A percentile compares a stretch with the other conserved stretches of the same genome.
phyloP scores from a whole-genome alignment of 2,113 vertebrate species.

The Nematolebias whitei region DNA sequence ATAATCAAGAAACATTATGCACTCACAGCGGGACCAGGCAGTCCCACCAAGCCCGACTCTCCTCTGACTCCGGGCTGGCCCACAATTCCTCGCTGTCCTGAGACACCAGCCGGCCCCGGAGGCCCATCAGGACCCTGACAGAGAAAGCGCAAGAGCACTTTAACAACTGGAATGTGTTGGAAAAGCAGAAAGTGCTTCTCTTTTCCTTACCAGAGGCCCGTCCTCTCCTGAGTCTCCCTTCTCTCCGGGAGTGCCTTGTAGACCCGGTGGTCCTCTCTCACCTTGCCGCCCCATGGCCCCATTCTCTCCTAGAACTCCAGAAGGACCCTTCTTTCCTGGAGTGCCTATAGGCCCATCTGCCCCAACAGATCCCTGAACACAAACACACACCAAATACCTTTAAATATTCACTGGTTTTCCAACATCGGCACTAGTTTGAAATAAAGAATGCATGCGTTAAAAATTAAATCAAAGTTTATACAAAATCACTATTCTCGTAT shows the following conservation, averaged over 20 bases:
- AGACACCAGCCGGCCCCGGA: conserved; percentile 87
- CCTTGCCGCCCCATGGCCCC: conserved; percentile 87
- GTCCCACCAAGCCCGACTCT: conserved; percentile 90
- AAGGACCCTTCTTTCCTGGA: conserved; percentile 91
- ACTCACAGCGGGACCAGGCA: conserved; percentile 92
- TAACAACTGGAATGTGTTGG: background rate
- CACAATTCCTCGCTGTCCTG: conserved; percentile 94
- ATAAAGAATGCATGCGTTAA: no score
- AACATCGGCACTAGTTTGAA: no score
- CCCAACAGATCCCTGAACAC: conserved; percentile 86
- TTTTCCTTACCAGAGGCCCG: conserved; percentile 83
- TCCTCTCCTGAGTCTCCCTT: conserved; percentile 95
- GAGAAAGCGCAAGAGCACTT: conserved; percentile 2
- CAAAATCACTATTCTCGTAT: no score
- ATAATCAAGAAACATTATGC: background rate
- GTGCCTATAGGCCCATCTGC: conserved; percentile 88
- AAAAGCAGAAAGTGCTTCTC: background rate
- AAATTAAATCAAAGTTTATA: no score
- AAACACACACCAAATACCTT: background rate
- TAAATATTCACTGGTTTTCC: no score
- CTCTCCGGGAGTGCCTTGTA: conserved; percentile 87
- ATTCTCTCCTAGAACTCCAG: conserved; percentile 88
- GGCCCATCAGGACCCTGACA: conserved; percentile 92
- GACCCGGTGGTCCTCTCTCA: conserved; percentile 86
- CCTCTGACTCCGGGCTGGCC: conserved; percentile 93